Evolutionary conservation across 1,140 invertebrate genomes (phyloP), one percentile per base, ranked within the genome.

Genomic region (Ruditapes philippinarum): DNA sequence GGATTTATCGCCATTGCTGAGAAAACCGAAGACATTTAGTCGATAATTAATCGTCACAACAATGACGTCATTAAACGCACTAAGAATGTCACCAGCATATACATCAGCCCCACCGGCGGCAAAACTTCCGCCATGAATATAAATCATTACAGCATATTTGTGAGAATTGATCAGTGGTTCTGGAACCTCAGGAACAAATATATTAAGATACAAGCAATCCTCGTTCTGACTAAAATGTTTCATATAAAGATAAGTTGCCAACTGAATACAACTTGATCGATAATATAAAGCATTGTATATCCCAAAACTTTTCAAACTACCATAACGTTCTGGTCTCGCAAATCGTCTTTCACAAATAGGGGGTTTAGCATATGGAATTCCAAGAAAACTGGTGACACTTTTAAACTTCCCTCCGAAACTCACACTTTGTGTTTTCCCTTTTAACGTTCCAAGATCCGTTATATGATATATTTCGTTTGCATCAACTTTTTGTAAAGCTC

Each of bases 11-110:
- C 96, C 95, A 60, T 92, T 93, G 7, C 95, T 95, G 11, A 99
- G 97, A 96, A 99, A 99, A 22, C 99, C 98, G 14, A 99, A 97
- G 9, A 95, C 90, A 28, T 98, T 98, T 22, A 99, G 97, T 80
- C 98, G 97, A 95, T 99, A 99, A 94, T 96, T 90, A 22, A 92
- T 90, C 0, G 92, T 90, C 0, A 99, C 98, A 85, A 99, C 96
- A 51, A 99, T 98, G 25, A 99, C 97, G 92, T 99, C 97, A 60
- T 89, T 91, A n/a, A 93, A 91, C 14, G 98, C 97, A 0, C 98
- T 98, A 31, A 99, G 49, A n/a, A 73, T 90, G 28, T 81, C 79
- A 0, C 80, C 89, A 12, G 68, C 76, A 74, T 88, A 90, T 22
- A 82, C 84, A 68, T 76, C 83, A 33, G 89, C 89, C 17, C 85